Evolutionary conservation across 2,888 invertebrate genomes (phyloP).

Genomic region (Linnaemya tessellans): DNA sequence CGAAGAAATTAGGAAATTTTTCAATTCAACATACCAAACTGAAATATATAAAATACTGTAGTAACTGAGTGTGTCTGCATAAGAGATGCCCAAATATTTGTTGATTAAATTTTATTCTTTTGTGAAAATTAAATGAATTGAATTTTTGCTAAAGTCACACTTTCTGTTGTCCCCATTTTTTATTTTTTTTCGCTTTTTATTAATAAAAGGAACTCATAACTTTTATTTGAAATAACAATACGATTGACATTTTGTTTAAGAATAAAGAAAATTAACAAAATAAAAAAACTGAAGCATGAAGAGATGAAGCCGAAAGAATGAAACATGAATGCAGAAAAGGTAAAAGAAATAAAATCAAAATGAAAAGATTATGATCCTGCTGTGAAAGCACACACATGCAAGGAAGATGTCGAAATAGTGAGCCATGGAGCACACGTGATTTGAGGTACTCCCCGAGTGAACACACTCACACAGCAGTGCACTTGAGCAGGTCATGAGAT

Average conservation of each 20-base stretch:
- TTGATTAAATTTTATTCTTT: conserved; percentile 47
- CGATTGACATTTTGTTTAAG: conserved; percentile 63
- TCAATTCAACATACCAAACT: conserved; percentile 28
- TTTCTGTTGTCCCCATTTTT: conserved; percentile 21
- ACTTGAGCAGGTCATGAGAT: conserved; percentile 12
- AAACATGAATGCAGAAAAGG: conserved; percentile 24
- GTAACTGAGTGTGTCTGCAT: conserved; percentile 18
- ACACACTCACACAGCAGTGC: background rate
- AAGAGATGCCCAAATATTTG: conserved; percentile 44
- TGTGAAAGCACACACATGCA: conserved; percentile 77
- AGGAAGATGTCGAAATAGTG: conserved; percentile 25
- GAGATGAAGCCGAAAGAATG: conserved; percentile 38
- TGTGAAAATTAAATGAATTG: conserved; percentile 46
- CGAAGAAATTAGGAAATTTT: conserved; percentile 33
- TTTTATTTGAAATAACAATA: conserved; percentile 60
- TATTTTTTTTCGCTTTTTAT: conserved; percentile 14
- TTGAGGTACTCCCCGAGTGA: conserved; percentile 72
- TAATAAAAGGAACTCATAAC: conserved; percentile 62
- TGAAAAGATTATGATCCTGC: conserved; percentile 75
- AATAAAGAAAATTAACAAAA: conserved; percentile 30
- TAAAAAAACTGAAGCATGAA: conserved; percentile 18
- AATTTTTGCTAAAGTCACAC: conserved; percentile 40
- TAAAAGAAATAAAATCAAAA: conserved; percentile 54
- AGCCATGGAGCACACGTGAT: conserved; percentile 43
- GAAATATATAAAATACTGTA: background rate